These are phyloP conservation scores for Tetanocera ferruginea DNA, from an alignment of 2,888 invertebrate species.

Conservation along the genomic window DNA sequence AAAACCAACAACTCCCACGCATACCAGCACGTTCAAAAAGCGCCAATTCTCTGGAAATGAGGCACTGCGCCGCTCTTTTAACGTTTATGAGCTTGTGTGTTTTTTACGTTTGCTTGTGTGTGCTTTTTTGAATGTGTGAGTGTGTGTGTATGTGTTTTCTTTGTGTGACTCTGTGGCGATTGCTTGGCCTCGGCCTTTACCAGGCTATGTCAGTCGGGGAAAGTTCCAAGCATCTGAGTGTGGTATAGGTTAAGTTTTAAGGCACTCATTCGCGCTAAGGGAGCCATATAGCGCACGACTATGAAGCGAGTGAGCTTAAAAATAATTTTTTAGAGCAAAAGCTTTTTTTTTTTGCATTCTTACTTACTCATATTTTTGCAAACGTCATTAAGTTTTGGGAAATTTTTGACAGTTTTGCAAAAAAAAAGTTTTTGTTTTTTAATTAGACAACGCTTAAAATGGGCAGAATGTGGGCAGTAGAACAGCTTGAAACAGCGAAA, in stretches of 20 bases:
- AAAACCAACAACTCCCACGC: conserved; percentile 49
- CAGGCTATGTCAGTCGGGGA: not conserved
- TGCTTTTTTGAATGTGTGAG: conserved; percentile 22
- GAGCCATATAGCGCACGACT: not conserved
- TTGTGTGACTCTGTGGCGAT: conserved; percentile 30
- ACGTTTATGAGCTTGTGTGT: conserved; percentile 31
- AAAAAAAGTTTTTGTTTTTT: no score
- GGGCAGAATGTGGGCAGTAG: no score
- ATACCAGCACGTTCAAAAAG: conserved; percentile 44
- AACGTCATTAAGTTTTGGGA: not conserved
- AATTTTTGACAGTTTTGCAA: no score
- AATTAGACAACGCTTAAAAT: no score
- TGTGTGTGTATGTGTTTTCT: not conserved
- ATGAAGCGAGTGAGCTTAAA: not conserved
- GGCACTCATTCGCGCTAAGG: conserved; percentile 41
- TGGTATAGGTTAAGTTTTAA: conserved; percentile 50
- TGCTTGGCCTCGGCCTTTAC: conserved; percentile 25
- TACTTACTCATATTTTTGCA: not conserved
- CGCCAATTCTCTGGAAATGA: not conserved
- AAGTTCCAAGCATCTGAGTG: conserved; percentile 46
- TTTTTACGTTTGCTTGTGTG: conserved; percentile 19
- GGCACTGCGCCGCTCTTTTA: not conserved
- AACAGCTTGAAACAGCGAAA: no score
- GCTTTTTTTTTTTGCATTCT: conserved; percentile 11
- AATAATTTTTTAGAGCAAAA: not conserved